Base-by-base conservation (phyloP, 2,113 vertebrate species). In the Todiramphus chloris region DNA sequence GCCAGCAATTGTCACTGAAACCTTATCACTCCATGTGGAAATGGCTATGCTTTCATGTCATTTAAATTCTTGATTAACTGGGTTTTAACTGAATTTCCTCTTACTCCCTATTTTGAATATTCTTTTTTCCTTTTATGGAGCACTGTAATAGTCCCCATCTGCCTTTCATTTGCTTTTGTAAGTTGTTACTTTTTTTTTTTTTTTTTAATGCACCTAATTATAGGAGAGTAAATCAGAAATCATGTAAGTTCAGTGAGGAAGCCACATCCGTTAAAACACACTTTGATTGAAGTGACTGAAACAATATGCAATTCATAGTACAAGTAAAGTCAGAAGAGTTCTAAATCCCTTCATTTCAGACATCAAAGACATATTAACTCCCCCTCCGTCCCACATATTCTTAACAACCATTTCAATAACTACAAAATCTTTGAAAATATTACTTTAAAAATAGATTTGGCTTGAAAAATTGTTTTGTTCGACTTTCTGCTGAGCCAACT, bases 311-410 rank as follows among this genome's bases (percentile, higher is more conserved):
- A 67, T 91, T 93, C 69, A 79, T 27, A 8, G n/a, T 48, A 6
- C 46, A 93, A 93, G 60, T 58, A n/a, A 90, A 93, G 83, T 94
- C 86, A 63, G 43, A 90, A 87, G 53, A 82, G 77, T 66, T 87
- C 31, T 69, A 85, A 96, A 89, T 92, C 44, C 12, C 33, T 78
- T 69, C 0, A 2, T 62, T 92, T 89, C 67, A 85, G 41, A 69
- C 37, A 87, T 67, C 55, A 82, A 63, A 81, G 78, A 55, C 16
- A 6, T 13, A 64, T 44, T 69, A 96, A 87, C 44, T 93, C 28
- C 37, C 62, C 37, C 20, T 81, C 78, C 4, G 11, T 48, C 6
- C 2, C 58, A 58, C n/a, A 14, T 25, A 62, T 28, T 53, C 13
- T 51, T 17, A 58, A 90, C 16, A 89, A 72, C 30, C 5, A 16